phyloP scores from a whole-genome alignment of 2,113 vertebrate genomes.

The Pipa parva region DNA sequence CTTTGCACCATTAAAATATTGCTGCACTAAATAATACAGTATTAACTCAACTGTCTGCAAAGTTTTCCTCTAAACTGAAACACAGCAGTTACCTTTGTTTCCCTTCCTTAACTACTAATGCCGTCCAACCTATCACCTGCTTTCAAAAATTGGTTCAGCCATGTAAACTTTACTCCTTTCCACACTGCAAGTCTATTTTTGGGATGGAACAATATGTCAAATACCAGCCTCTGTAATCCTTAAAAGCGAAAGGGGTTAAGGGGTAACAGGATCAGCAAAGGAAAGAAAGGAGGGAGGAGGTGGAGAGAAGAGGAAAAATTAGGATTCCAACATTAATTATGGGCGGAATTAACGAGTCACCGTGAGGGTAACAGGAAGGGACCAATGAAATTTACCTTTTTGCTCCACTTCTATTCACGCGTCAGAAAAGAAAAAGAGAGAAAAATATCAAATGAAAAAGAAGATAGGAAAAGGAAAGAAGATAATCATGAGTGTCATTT shows the following conservation, averaged over 20 bases:
- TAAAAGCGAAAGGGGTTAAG: slow-evolving; percentile 43
- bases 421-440: slow-evolving; percentile 91
- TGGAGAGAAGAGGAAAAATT: slow-evolving; percentile 57
- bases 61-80: not conserved
- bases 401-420: slow-evolving; percentile 99
- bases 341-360: slow-evolving; percentile 75
- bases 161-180: slow-evolving; percentile 6
- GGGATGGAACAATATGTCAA: slow-evolving; percentile 21
- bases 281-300: slow-evolving; percentile 43
- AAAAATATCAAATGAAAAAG: slow-evolving; percentile 78
- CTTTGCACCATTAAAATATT: not conserved
- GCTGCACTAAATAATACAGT: not conserved
- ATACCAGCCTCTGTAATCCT: slow-evolving; percentile 43
- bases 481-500: slow-evolving; percentile 78
- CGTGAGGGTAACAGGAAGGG: slow-evolving; percentile 77
- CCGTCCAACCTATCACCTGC: not conserved
- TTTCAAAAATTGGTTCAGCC: not conserved
- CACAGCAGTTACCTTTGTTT: not conserved
- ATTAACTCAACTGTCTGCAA: too few relatives aligned
- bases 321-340: slow-evolving; percentile 74
- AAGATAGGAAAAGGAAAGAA: slow-evolving; percentile 86
- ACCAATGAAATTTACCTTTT: slow-evolving; percentile 96
- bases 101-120: too few relatives aligned
- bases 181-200: slow-evolving; percentile 1
- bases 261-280: slow-evolving; percentile 43